Base-by-base conservation (phyloP, 2,113 vertebrate genomes). In the Sebastes schlegelii region DNA sequence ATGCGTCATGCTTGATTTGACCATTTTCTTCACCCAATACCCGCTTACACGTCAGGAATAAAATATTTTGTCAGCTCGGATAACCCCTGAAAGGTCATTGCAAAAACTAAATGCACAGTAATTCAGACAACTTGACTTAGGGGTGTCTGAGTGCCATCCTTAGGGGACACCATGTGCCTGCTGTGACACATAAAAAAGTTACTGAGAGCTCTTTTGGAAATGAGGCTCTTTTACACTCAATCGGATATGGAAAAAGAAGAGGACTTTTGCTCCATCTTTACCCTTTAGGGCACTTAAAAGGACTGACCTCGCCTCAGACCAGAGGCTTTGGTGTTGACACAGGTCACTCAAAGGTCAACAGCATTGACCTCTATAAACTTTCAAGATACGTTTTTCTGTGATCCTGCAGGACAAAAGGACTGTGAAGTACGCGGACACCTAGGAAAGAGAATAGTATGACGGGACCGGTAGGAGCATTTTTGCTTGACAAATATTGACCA, bases 331-430 rank as follows among this genome's bases (percentile, higher is more conserved):
- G 90, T 92, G 89, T 83, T 88, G 85, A 87, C 91, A 82, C 64
- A 74, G 89, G 92, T 91, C 92, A 86, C 64, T 61, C 23, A 84
- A 69, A 93, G 88, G 88, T 93, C 87, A 93, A 88, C 23, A 68
- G 80, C 48, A 75, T 8, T 91, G 83, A 88, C 88, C 86, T 79
- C 72, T 75, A 16, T 72, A 60, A 86, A 86, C 61, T 76, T 61
- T 49, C 10, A 78, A 80, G 49, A 85, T 77, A 16, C 13, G 40
- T n/a, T 78, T 70, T 48, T 83, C 86, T 88, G 54, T 90, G 88
- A 88, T 92, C 88, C 63, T 62, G 46, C 0, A 21, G 64, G 79
- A 86, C 74, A 91, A 87, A 13, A 19, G 78, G 64, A 79, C 16
- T 54, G 71, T 69, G 12, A 80, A 8, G 45, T 87, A 49, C 70